Evolutionary conservation across 2,113 vertebrate genomes (phyloP), one percentile per base, ranked within the genome.

Genomic region (Dicaeum eximium): DNA sequence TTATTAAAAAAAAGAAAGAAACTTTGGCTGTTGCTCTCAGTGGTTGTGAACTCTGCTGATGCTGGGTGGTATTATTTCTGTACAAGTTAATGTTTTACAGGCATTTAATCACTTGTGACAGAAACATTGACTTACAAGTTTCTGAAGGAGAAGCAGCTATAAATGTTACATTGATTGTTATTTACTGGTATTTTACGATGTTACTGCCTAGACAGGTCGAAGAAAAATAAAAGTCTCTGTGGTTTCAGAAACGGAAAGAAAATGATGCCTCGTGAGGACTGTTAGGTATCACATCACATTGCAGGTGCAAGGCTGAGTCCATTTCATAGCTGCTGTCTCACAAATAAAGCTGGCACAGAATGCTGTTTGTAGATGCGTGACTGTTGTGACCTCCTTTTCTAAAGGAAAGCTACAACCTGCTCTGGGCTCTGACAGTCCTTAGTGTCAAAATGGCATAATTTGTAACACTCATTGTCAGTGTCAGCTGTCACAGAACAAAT

Each of bases 11-110:
- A 31, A 38, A 57, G n/a, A 33, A 17, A 3, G 7, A 44, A 16
- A 24, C 6, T 45, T 74, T n/a, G 58, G 22, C 53, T 71, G 22
- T 90, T 82, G 33, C 18, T 83, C 1, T 57, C 30, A 21, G 37
- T 58, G 42, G 9, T 64, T 84, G 54, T 78, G 40, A 47, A 33
- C 31, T 77, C 20, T 78, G 78, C n/a, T 51, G 48, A 4, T 90
- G 45, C 48, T 44, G 42, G 62, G 21, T 38, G 27, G 35, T 62
- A 31, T 28, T 69, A 20, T 67, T 86, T 64, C 40, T 81, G 10
- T 67, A n/a, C 19, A 47, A 78, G 85, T 75, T 93, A 93, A 90
- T 75, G 70, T 93, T 94, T 93, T 77, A 54, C 37, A 45, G 42
- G 13, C 60, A n/a, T 47, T 93, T 92, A 88, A 80, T 42, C n/a